Conservation (phyloP, 2,113 vertebrate species). For the Spea bombifrons region DNA sequence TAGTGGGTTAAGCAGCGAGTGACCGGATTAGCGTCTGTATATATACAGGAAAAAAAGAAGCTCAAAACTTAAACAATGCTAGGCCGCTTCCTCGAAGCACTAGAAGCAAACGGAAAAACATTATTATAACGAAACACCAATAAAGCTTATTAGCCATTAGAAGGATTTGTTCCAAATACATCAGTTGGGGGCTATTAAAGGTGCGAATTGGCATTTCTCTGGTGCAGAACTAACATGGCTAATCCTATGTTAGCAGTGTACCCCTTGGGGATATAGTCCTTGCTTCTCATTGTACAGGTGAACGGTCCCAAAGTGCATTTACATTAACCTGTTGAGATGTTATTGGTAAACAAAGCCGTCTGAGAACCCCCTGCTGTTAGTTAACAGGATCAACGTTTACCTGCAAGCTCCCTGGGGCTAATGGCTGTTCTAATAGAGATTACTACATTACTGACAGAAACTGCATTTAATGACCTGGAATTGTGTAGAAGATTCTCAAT, state of each 20-base stretch:
- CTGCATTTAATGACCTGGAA: slow-evolving; percentile 52
- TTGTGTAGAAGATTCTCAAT: neutral
- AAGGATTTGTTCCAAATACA: slow-evolving; percentile 10
- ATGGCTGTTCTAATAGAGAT: slow-evolving; percentile 49
- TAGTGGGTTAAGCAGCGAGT: no score
- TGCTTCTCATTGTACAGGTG: slow-evolving; percentile 52
- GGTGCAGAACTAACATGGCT: neutral
- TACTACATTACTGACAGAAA: slow-evolving; percentile 59
- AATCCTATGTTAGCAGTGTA: neutral
- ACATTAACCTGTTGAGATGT: slow-evolving; percentile 58
- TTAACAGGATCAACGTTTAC: slow-evolving; percentile 54
- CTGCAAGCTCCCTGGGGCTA: no score
- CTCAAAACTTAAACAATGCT: no score
- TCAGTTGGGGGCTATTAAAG: slow-evolving; percentile 3
- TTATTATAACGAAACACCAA: no score
- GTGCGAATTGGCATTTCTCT: neutral
- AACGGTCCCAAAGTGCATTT: slow-evolving; percentile 36
- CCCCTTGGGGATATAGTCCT: slow-evolving; percentile 47
- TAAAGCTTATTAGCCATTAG: neutral
- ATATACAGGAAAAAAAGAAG: no score
- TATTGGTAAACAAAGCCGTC: slow-evolving; percentile 61
- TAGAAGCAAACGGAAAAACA: no score
- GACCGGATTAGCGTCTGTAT: no score
- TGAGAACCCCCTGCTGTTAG: slow-evolving; percentile 56
- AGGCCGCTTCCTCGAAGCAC: no score